phyloP scores from a whole-genome alignment of 2,888 invertebrate genomes.

The Bugula neritina region DNA sequence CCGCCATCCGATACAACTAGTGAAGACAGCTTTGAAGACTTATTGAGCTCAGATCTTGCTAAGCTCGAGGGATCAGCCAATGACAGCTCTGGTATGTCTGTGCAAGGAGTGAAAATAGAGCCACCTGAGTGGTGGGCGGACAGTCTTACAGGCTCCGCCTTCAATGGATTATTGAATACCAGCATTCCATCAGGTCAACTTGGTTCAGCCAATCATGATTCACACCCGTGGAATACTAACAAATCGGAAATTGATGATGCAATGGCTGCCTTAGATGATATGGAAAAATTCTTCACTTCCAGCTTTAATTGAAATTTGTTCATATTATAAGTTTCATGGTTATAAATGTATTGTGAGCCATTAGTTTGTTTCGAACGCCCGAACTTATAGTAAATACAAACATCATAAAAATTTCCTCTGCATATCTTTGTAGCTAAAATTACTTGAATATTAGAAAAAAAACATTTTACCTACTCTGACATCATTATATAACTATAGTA shows the following conservation, averaged over 20 bases:
- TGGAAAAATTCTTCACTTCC: conserved; percentile 17
- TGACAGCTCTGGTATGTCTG: conserved; percentile 41
- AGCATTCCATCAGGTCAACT: conserved; percentile 15
- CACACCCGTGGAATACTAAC: conserved; percentile 42
- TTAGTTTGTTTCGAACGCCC: no score
- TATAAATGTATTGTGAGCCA: no score
- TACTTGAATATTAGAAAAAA: no score
- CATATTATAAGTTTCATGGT: neutral
- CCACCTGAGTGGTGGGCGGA: conserved; percentile 52
- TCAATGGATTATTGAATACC: conserved; percentile 6
- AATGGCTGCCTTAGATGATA: conserved; percentile 43
- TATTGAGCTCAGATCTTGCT: conserved; percentile 38
- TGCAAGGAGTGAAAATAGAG: conserved; percentile 48
- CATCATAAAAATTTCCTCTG: no score
- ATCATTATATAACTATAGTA: no score
- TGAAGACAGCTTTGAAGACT: conserved; percentile 40
- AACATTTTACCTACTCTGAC: no score
- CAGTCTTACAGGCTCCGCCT: conserved; percentile 31
- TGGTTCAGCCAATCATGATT: conserved; percentile 34
- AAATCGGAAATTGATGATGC: conserved; percentile 38
- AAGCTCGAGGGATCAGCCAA: conserved; percentile 29
- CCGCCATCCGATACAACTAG: conserved; percentile 45
- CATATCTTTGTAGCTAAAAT: no score
- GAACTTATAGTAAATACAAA: no score
- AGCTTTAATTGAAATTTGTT: conserved; percentile 20